Evolutionary conservation across 2,888 invertebrate species (phyloP), one percentile per base, ranked within the genome.

Genomic region (Chrysolina haemoptera): DNA sequence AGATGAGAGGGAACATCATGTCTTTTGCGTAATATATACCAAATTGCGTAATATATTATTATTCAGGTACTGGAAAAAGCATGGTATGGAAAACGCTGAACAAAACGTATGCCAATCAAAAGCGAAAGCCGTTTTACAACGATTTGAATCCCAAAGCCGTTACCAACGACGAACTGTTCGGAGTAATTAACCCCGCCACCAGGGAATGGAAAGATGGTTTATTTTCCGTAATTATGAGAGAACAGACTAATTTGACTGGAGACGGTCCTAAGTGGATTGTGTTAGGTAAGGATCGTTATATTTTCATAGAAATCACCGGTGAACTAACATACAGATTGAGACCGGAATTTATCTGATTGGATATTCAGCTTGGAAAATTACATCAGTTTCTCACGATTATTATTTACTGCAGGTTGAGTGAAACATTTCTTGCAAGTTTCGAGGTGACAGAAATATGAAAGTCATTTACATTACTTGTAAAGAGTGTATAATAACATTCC

Each of bases 141-240:
- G 98, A 98, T 86, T 89, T 98, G n/a, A 97, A 98, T 86, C 98
- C 98, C 0, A 98, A 98, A 87, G 97, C 97, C 12, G 98, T 98
- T 8, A 97, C 98, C 0, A 98, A 97, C 85, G 96, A 98, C 85
- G 98, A 98, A 86, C 89, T 98, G 48, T 98, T 98, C 88, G 98
- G 98, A 8, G 93, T 97, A 69, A 97, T 98, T 73, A 98, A 97
- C 89, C 96, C 97, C 0, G 90, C 96, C 0, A 98, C 98, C 0
- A 91, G 98, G 82, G 98, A 98, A 73, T 82, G 82, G 82, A 82
- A 81, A 71, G 82, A 82, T 70, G 82, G 79, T 20, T 89, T 98
- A 67, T 95, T 98, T 85, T 98, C 98, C 0, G 94, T 95, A 0
- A 92, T 98, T 70, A 97, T 98, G 95, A 90, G 98, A 78, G 98